Evolutionary conservation across 2,888 invertebrate genomes (phyloP), one percentile per base, ranked within the genome.

Genomic region (Drosophila rubida): DNA sequence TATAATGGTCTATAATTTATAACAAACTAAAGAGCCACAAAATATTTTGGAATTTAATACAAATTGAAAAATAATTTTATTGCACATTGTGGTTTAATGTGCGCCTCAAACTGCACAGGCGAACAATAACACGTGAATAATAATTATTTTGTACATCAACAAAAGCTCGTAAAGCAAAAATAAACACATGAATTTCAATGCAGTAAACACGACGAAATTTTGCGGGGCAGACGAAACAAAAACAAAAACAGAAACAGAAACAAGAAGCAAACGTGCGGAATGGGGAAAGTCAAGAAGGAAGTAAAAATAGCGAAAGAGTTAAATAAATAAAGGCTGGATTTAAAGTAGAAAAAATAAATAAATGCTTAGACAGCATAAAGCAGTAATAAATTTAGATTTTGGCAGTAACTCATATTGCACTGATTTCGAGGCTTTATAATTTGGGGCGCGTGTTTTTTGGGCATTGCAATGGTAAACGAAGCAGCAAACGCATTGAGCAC

Each of bases 401-500:
- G 4, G 2, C 27, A 9, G 13, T 14, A 8, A 16, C 8, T 6
- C 3, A 7, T n/a, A 19, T 39, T 59, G 54, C 37, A 35, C 11
- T 48, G 42, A 55, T 55, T 54, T 32, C 2, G 37, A 9, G 7
- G 22, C 53, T 27, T 16, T 23, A 11, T 19, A 27, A 27, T 42
- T 48, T 48, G 22, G 25, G 9, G 37, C n/a, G 37, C n/a, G 7
- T 6, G 25, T 7, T 6, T 25, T 48, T 35, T 16, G 23, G 13
- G 16, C 60, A 51, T 46, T 62, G 64, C 53, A 53, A 13, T 19
- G 45, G 30, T 30, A 45, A 67, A 61, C 85, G 79, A 81, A 75
- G 67, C 60, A 65, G 25, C 69, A 50, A 86, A 69, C 45, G 75
- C 80, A 80, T 60, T 67, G 73, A 77, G 69, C 53, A 80, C 83